These are phyloP conservation scores for Campopleginae sp. DNA, from an alignment of 2,888 invertebrate genomes.

Conservation along the genomic window DNA sequence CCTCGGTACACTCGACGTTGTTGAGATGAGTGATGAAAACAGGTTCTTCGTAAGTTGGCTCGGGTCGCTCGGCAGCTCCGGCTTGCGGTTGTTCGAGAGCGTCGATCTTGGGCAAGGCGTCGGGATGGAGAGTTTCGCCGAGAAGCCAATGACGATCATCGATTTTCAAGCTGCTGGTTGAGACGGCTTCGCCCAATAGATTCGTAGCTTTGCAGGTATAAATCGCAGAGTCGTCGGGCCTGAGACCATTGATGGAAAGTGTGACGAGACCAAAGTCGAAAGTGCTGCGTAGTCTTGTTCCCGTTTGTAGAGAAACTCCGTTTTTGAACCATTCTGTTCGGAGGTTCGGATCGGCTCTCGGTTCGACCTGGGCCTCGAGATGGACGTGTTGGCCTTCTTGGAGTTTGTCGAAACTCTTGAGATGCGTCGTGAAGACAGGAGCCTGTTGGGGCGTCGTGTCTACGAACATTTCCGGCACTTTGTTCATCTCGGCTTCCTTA, in stretches of 20 bases:
- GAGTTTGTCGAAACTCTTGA: conserved; percentile 93
- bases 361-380: conserved; percentile 96
- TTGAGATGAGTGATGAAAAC: conserved; percentile 96
- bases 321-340: conserved; percentile 97
- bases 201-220: conserved; percentile 98
- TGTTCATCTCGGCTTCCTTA: conserved; percentile 96
- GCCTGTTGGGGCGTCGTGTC: conserved; percentile 95
- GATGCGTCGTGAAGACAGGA: conserved; percentile 97
- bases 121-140: conserved; percentile 94
- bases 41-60: conserved; percentile 93
- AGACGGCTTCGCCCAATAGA: conserved; percentile 96
- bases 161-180: conserved; percentile 95
- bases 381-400: conserved; percentile 94
- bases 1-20: conserved; percentile 95
- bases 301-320: conserved; percentile 93
- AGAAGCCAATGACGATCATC: conserved; percentile 95
- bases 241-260: conserved; percentile 93
- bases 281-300: conserved; percentile 95
- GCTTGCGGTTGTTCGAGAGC: conserved; percentile 93
- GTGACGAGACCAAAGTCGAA: conserved; percentile 99
- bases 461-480: conserved; percentile 94
- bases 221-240: conserved; percentile 96
- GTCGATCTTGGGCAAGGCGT: conserved; percentile 93
- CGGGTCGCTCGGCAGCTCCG: conserved; percentile 88
- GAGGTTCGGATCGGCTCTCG: conserved; percentile 94